phyloP scores from a whole-genome alignment of 2,113 vertebrate genomes.

The Gopherus flavomarginatus region DNA sequence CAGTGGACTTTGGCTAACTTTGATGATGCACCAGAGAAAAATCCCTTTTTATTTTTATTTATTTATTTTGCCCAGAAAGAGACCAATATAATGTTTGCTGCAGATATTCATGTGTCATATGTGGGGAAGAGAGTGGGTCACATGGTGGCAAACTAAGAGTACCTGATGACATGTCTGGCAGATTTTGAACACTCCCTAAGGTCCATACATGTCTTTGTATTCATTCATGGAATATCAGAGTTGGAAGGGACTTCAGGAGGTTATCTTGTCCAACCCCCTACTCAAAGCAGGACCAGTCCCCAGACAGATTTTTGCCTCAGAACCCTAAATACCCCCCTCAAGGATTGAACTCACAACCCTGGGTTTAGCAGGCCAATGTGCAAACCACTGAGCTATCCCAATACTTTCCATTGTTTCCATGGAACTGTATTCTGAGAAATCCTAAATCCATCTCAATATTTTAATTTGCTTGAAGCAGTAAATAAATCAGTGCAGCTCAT shows the following conservation, averaged over 20 bases:
- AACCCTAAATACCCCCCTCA: too few relatives aligned
- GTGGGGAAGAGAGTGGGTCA: neutral
- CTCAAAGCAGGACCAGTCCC: too few relatives aligned
- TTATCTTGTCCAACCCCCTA: too few relatives aligned
- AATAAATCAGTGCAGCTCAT: slow-evolving; percentile 48
- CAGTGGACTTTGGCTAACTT: neutral
- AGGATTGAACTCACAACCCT: too few relatives aligned
- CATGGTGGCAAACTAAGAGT: fast-evolving
- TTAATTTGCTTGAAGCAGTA: slow-evolving; percentile 10
- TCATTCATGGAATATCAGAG: neutral
- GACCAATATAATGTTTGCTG: neutral
- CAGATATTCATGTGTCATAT: neutral
- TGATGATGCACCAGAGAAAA: neutral
- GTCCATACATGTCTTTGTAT: neutral
- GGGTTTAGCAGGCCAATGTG: too few relatives aligned
- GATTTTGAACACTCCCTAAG: neutral
- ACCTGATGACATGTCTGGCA: neutral
- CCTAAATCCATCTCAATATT: neutral
- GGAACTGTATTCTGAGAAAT: neutral
- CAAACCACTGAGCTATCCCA: too few relatives aligned
- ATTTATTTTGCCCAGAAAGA: neutral
- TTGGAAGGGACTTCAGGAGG: too few relatives aligned
- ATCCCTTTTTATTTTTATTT: neutral
- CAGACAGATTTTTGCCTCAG: too few relatives aligned
- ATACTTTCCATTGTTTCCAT: neutral